These are phyloP conservation scores for Arnoldichthys spilopterus DNA, from an alignment of 2,797 vertebrate genomes.

Conservation along the genomic window DNA sequence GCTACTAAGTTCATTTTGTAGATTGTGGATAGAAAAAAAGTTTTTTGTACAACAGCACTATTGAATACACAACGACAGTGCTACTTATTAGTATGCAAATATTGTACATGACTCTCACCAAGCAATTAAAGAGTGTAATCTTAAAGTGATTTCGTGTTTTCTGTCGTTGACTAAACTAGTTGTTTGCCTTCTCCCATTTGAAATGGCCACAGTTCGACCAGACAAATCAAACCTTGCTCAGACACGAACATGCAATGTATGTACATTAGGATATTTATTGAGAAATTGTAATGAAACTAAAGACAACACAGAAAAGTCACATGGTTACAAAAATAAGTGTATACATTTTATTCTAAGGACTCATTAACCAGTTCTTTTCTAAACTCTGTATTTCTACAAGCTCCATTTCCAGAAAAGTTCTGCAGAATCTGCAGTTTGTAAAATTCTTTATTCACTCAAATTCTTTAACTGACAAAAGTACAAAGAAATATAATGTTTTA, in stretches of 20 bases:
- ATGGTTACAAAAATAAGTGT: background rate
- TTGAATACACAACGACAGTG: constrained; percentile 35
- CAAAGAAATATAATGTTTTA: too few species aligned
- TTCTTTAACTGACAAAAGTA: too few species aligned
- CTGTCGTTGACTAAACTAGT: constrained; percentile 16
- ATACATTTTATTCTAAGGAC: background rate
- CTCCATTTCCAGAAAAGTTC: too few species aligned
- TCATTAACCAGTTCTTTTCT: background rate
- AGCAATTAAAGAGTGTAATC: constrained; percentile 49
- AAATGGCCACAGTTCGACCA: background rate
- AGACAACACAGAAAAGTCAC: background rate
- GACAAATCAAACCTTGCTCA: too few species aligned
- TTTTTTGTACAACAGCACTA: constrained; percentile 41
- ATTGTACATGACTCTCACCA: constrained; percentile 40
- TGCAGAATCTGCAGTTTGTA: too few species aligned
- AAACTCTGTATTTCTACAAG: background rate
- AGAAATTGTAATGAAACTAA: background rate
- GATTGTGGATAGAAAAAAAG: background rate
- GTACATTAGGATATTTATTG: background rate
- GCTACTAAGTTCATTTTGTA: constrained; percentile 17
- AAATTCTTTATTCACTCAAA: too few species aligned
- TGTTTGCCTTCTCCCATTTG: background rate
- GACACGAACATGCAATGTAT: background rate
- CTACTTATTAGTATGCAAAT: constrained; percentile 13
- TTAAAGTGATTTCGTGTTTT: constrained; percentile 14